phyloP scores from a whole-genome alignment of 2,888 invertebrate species.

The Arctia plantaginis region DNA sequence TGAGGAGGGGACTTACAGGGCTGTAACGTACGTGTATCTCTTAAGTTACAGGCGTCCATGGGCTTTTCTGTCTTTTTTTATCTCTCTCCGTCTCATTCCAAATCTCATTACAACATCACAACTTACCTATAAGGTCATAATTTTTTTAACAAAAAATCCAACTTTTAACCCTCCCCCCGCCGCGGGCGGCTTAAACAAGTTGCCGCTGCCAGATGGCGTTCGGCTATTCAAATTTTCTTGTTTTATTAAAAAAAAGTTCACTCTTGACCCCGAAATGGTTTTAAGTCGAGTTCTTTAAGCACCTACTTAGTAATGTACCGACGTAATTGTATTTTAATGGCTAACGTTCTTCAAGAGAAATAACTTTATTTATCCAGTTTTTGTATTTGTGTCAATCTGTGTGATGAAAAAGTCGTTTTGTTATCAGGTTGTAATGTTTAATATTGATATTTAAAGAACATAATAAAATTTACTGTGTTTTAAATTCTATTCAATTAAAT shows the following conservation, averaged over 20 bases:
- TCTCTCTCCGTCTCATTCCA: slow-evolving; percentile 32
- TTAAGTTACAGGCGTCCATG: background rate
- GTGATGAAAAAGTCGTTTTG: slow-evolving; percentile 29
- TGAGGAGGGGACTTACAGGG: no score
- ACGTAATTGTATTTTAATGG: slow-evolving; percentile 56
- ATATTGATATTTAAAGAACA: background rate
- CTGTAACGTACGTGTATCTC: no score
- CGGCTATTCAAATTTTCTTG: slow-evolving; percentile 66
- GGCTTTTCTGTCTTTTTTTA: slow-evolving; percentile 16
- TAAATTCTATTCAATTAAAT: no score
- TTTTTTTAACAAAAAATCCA: slow-evolving; percentile 50
- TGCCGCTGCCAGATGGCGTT: slow-evolving; percentile 63
- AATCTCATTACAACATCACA: slow-evolving; percentile 57
- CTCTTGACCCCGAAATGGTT: slow-evolving; percentile 59
- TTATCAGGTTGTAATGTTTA: background rate
- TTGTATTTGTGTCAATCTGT: slow-evolving; percentile 44
- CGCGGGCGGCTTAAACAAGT: slow-evolving; percentile 56
- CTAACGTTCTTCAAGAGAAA: slow-evolving; percentile 39
- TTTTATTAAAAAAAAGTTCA: slow-evolving; percentile 72
- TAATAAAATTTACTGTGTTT: no score
- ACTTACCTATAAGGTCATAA: slow-evolving; percentile 63
- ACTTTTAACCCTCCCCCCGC: slow-evolving; percentile 48
- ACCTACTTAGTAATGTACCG: slow-evolving; percentile 53
- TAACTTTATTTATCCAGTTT: slow-evolving; percentile 40
- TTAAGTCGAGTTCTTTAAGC: slow-evolving; percentile 52